Evolutionary conservation across 2,113 vertebrate species (phyloP).

Genomic region (Elephas maximus): DNA sequence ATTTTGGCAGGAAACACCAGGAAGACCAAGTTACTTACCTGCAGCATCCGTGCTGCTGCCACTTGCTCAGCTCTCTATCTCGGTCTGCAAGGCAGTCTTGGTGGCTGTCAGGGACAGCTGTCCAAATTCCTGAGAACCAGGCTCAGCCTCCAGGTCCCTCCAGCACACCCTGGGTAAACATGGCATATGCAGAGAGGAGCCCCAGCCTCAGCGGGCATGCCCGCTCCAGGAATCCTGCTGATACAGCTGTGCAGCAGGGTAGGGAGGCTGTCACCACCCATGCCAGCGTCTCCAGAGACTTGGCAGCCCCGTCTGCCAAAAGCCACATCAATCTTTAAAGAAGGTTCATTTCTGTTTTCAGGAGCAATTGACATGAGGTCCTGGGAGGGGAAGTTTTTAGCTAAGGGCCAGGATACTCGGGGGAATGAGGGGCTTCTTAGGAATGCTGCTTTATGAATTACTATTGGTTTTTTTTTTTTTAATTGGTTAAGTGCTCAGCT

Average conservation of each 20-base stretch:
- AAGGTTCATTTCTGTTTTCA: constrained; percentile 66
- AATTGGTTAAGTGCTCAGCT: background rate
- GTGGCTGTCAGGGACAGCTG: constrained; percentile 66
- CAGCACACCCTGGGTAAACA: constrained; percentile 45
- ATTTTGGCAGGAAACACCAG: constrained; percentile 68
- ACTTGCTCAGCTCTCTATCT: background rate
- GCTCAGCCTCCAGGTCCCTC: constrained; percentile 13
- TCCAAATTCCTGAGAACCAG: constrained; percentile 66
- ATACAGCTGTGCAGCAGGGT: background rate
- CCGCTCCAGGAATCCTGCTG: constrained; percentile 42
- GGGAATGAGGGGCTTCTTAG: background rate
- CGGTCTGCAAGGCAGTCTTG: constrained; percentile 18
- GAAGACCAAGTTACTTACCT: constrained; percentile 72
- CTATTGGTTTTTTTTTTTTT: too few species aligned
- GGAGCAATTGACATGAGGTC: constrained; percentile 11
- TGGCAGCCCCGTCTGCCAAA: constrained; percentile 51
- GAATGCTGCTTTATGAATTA: background rate
- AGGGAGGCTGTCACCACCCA: background rate
- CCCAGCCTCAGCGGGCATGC: background rate
- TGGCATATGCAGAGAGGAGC: constrained; percentile 28
- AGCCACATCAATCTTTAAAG: constrained; percentile 34
- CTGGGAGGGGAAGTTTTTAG: background rate
- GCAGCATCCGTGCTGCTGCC: background rate
- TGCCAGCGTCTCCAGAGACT: constrained; percentile 29
- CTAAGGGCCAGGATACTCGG: background rate